phyloP scores from a whole-genome alignment of 2,797 vertebrate species.

The Hozukius guyotensis region DNA sequence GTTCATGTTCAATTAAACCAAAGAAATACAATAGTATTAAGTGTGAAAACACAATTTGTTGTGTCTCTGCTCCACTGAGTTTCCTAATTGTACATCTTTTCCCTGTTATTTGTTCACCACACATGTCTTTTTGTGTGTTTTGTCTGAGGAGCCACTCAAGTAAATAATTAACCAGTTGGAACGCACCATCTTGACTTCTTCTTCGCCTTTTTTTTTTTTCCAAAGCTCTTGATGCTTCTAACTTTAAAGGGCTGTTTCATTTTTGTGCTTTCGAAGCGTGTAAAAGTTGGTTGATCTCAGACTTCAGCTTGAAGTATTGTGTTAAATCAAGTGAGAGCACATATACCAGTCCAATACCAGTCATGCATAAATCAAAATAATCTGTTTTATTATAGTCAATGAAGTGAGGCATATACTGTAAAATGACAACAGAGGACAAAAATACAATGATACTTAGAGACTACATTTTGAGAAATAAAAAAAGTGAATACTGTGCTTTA shows the following conservation, averaged over 20 bases:
- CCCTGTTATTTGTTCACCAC: slow-evolving; percentile 64
- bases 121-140: slow-evolving; percentile 59
- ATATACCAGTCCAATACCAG: neutral
- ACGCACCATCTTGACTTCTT: slow-evolving; percentile 18
- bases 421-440: neutral
- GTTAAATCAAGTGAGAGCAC: slow-evolving; percentile 17
- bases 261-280: neutral
- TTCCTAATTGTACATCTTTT: slow-evolving; percentile 74
- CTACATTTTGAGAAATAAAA: neutral
- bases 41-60: slow-evolving; percentile 74
- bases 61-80: slow-evolving; percentile 61
- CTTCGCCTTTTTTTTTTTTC: neutral
- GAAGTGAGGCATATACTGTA: neutral
- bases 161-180: slow-evolving; percentile 64
- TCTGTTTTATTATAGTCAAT: neutral
- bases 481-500: neutral
- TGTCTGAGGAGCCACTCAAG: slow-evolving; percentile 52
- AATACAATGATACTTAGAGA: neutral
- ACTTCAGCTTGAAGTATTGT: slow-evolving; percentile 8
- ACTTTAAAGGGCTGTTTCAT: slow-evolving; percentile 8
- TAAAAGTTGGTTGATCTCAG: neutral
- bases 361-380: neutral
- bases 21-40: slow-evolving; percentile 61
- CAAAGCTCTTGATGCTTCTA: neutral
- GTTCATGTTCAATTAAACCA: slow-evolving; percentile 72